A percentile compares a stretch with the other conserved stretches of the same genome.
Conservation (phyloP, 1,140 invertebrate species). For the Nasonia giraulti region DNA sequence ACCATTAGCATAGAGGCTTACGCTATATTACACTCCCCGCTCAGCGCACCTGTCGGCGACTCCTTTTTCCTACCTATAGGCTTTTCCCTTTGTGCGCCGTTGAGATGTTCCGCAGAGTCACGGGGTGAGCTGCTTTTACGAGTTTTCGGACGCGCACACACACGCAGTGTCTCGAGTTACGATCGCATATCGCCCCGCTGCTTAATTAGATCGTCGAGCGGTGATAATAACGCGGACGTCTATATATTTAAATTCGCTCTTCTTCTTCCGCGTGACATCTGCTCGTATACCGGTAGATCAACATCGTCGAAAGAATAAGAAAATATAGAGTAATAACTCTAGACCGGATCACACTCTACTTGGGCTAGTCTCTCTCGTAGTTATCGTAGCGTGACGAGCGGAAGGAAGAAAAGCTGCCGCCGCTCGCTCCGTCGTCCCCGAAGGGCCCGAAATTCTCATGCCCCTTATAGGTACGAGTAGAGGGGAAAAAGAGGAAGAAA, state of each 20-base stretch:
- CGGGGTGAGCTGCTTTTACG: neutral
- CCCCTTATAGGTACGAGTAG: neutral
- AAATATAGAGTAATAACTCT: neutral
- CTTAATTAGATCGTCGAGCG: neutral
- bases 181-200: too few species aligned
- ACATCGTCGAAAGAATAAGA: neutral
- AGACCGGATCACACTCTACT: neutral
- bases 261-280: neutral
- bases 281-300: neutral
- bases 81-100: neutral
- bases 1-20: neutral
- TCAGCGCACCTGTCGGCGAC: neutral
- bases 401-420: slow-evolving; percentile 57
- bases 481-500: slow-evolving; percentile 11
- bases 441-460: neutral
- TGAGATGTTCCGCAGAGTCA: neutral
- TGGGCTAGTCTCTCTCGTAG: slow-evolving; percentile 39
- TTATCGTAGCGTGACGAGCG: slow-evolving; percentile 64
- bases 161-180: too few species aligned
- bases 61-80: neutral
- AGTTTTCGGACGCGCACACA: too few species aligned
- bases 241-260: neutral
- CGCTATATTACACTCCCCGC: neutral
- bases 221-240: too few species aligned
- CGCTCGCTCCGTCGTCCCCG: neutral